A percentile compares a stretch with the other conserved stretches of the same genome.
Conservation (phyloP, 2,797 vertebrate genomes). For the Smutsia temminckii region DNA sequence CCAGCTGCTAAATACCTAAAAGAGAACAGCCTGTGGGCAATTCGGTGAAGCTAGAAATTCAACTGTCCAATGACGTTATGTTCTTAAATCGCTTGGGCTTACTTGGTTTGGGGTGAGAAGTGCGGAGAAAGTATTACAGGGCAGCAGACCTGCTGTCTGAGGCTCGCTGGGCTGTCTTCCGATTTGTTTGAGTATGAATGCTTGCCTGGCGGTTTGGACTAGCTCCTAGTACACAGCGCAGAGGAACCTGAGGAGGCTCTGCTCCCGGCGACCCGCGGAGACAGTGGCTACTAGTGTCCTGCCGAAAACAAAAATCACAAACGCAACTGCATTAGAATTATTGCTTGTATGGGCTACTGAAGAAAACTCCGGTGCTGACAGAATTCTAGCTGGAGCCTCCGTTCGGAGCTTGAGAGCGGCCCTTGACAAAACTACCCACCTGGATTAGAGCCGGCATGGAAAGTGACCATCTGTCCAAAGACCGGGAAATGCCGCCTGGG, state of each 20-base stretch:
- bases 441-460: not conserved
- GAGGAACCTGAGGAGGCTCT: not conserved
- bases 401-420: not conserved
- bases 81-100: not conserved
- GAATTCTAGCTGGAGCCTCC: not conserved
- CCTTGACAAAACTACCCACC: not conserved
- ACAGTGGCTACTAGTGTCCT: not conserved
- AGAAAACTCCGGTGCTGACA: not conserved
- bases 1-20: conserved; percentile 33
- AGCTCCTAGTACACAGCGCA: not conserved
- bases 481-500: not conserved
- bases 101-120: not conserved
- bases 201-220: not conserved
- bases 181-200: not conserved
- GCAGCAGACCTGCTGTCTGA: not conserved
- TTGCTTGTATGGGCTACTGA: not conserved
- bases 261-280: not conserved
- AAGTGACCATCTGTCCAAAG: not conserved
- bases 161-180: not conserved
- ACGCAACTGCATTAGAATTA: not conserved
- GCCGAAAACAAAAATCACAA: not conserved
- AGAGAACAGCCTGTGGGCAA: not conserved
- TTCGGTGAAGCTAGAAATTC: not conserved
- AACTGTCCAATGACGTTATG: not conserved
- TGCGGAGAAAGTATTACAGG: not conserved